Evolutionary conservation across 2,113 vertebrate genomes (phyloP).

Genomic region (Bufo bufo): DNA sequence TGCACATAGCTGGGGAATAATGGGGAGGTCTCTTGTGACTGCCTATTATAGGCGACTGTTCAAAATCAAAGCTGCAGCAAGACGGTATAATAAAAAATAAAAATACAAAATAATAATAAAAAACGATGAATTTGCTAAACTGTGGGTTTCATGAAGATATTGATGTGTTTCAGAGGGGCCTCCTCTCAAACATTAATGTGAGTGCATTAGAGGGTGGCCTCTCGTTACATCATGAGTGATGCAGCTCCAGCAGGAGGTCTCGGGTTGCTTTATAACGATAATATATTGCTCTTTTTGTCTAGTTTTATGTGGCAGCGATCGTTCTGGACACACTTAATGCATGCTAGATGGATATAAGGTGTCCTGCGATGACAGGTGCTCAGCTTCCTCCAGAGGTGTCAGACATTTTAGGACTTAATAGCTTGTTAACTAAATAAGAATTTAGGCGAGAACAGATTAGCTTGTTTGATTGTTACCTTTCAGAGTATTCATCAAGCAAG

Average conservation of each 20-base stretch:
- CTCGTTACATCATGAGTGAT: neutral
- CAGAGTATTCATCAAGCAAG: neutral
- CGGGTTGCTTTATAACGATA: neutral
- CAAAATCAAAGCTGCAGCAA: neutral
- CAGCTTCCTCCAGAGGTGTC: neutral
- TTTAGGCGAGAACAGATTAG: neutral
- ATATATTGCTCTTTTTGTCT: neutral
- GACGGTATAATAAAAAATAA: neutral
- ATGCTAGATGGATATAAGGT: neutral
- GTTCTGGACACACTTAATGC: neutral
- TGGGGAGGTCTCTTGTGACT: neutral
- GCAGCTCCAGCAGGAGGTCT: neutral
- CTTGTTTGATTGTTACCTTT: neutral
- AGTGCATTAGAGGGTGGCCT: neutral
- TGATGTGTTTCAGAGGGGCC: neutral
- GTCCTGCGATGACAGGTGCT: constrained; percentile 5
- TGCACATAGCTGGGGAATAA: neutral
- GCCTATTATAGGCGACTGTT: neutral
- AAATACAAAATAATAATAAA: neutral
- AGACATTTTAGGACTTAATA: constrained; percentile 22
- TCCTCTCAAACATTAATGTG: neutral
- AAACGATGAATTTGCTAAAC: neutral
- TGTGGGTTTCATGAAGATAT: neutral
- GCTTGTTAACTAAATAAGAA: constrained; percentile 21
- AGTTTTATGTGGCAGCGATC: neutral